Evolutionary conservation across 2,797 vertebrate genomes (phyloP).

Genomic region (Zenarchopterus dispar): DNA sequence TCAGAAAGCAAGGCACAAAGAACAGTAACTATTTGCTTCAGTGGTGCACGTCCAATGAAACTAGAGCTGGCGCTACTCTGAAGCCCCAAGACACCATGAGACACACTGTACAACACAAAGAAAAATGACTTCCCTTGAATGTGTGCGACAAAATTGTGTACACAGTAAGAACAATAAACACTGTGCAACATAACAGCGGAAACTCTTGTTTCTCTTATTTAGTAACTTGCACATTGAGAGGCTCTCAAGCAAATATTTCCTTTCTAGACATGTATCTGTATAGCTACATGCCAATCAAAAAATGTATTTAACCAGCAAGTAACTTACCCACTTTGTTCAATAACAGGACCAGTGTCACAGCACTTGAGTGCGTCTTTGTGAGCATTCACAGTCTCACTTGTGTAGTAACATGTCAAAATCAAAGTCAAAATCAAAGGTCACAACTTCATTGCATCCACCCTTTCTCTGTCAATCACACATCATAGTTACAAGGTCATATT

Average conservation of each 20-base stretch:
- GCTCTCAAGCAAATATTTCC: no score
- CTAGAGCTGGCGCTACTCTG: conserved; percentile 57
- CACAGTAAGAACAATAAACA: conserved; percentile 23
- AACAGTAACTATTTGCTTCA: conserved; percentile 82
- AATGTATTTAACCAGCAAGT: background rate
- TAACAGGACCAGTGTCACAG: background rate
- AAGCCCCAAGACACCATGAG: conserved; percentile 56
- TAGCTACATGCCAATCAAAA: no score
- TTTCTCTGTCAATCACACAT: conserved; percentile 71
- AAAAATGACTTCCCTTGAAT: conserved; percentile 36
- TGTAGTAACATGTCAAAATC: background rate
- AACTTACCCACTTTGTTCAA: background rate
- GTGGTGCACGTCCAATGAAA: conserved; percentile 78
- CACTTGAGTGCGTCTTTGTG: conserved; percentile 12
- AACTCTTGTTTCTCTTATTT: conserved; percentile 9
- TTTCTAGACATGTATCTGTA: no score
- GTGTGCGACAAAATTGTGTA: conserved; percentile 12
- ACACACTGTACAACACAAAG: conserved; percentile 48
- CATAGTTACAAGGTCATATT: conserved; percentile 75
- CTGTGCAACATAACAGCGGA: background rate
- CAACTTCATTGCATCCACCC: conserved; percentile 45
- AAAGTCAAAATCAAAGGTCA: conserved; percentile 51
- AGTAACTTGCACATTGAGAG: conserved; percentile 10
- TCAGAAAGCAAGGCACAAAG: conserved; percentile 69
- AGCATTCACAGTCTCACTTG: conserved; percentile 11